Evolutionary conservation across 2,797 vertebrate species (phyloP).

Genomic region (Pantherophis vulpinus): DNA sequence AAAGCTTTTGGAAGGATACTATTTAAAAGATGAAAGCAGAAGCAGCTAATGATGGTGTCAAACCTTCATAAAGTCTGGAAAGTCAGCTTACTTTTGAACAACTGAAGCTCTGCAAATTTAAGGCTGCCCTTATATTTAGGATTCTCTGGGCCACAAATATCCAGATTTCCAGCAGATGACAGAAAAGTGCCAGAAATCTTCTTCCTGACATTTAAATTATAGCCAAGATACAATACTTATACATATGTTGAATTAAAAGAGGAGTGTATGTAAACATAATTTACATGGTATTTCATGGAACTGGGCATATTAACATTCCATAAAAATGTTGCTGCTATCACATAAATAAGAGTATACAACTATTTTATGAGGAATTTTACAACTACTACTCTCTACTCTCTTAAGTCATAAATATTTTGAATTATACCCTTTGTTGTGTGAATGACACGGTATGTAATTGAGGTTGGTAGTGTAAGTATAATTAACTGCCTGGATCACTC

Average conservation of each 20-base stretch:
- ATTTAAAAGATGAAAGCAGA: constrained; percentile 29
- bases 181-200: background rate
- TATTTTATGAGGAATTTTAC: background rate
- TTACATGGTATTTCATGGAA: background rate
- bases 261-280: background rate
- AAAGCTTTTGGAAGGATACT: constrained; percentile 43
- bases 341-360: background rate
- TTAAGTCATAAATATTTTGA: background rate
- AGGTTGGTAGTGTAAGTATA: background rate
- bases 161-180: background rate
- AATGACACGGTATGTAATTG: background rate
- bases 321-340: background rate
- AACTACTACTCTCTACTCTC: background rate
- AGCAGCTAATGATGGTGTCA: background rate
- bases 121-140: background rate
- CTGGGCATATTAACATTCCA: background rate
- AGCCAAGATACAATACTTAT: background rate
- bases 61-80: background rate
- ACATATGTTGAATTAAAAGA: background rate
- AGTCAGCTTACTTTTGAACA: background rate
- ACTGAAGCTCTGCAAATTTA: background rate
- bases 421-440: background rate
- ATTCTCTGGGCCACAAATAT: background rate
- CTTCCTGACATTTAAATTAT: background rate
- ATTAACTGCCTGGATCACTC: background rate